Evolutionary conservation across 37 sponge, comb jelly and placozoan genomes (phyloP).

Genomic region (Crambe crambe): DNA sequence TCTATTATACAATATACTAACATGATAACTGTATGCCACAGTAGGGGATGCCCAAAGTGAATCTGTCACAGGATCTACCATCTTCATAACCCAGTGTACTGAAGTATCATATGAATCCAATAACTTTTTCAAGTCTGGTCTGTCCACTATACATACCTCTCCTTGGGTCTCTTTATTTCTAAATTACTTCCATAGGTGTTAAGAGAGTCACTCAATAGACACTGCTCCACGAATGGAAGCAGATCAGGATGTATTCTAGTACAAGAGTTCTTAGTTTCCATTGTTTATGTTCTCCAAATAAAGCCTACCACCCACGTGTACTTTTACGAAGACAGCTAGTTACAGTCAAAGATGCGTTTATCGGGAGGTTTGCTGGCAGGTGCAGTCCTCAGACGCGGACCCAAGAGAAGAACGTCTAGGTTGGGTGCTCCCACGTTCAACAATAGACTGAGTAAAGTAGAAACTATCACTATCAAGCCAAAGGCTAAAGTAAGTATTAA

Average conservation of each 20-base stretch:
- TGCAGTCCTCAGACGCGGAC: no score
- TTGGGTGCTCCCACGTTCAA: no score
- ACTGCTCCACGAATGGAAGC: constrained; percentile 54
- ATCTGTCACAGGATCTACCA: constrained; percentile 68
- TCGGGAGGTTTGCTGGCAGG: no score
- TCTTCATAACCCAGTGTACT: constrained; percentile 31
- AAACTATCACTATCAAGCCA: constrained; percentile 41
- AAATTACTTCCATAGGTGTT: constrained; percentile 53
- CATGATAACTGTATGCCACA: constrained; percentile 76
- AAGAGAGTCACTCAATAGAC: constrained; percentile 36
- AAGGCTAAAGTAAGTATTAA: neutral
- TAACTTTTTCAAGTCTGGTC: no score
- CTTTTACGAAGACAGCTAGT: no score
- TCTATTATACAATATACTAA: constrained; percentile 35
- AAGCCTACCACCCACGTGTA: constrained; percentile 8
- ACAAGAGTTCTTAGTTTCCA: constrained; percentile 26
- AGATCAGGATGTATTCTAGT: constrained; percentile 30
- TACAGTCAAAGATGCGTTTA: no score
- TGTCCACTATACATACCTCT: constrained; percentile 40
- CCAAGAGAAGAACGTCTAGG: no score
- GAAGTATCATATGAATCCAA: no score
- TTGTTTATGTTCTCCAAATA: constrained; percentile 5
- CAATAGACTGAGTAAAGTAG: constrained; percentile 30
- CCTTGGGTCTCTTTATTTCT: constrained; percentile 37
- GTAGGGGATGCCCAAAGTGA: constrained; percentile 74